Evolutionary conservation across 2,888 invertebrate species (phyloP).

Genomic region (Timandra comae): DNA sequence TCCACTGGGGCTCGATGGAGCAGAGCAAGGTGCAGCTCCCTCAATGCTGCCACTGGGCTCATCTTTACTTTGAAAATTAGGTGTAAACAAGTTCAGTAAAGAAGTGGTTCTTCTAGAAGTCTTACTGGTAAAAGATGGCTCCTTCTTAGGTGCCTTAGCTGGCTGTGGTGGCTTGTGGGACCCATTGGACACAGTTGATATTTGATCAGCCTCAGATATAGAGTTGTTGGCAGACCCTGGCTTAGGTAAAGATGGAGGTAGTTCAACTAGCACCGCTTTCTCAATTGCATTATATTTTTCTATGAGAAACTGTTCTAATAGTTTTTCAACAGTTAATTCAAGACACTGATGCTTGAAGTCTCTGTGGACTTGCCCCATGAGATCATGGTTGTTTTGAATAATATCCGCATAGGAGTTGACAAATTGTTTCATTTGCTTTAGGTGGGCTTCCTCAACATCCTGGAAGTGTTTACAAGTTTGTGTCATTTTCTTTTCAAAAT

Average conservation of each 20-base stretch:
- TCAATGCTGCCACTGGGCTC: conserved; percentile 77
- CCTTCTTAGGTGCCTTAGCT: conserved; percentile 79
- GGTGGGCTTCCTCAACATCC: conserved; percentile 94
- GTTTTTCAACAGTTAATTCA: conserved; percentile 93
- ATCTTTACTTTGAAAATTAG: conserved; percentile 94
- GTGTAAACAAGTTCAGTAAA: conserved; percentile 96
- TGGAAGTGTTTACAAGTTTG: conserved; percentile 95
- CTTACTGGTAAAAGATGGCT: conserved; percentile 80
- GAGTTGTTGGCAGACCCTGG: conserved; percentile 70
- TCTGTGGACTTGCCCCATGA: conserved; percentile 94
- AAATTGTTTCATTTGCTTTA: conserved; percentile 97
- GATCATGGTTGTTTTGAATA: conserved; percentile 91
- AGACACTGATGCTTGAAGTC: conserved; percentile 95
- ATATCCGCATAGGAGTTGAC: conserved; percentile 91
- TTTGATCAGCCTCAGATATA: conserved; percentile 71
- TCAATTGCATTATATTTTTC: conserved; percentile 95
- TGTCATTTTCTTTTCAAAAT: conserved; percentile 97
- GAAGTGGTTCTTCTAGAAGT: conserved; percentile 95
- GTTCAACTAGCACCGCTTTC: conserved; percentile 86
- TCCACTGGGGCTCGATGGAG: conserved; percentile 84
- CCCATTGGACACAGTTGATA: conserved; percentile 67
- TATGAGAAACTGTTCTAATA: conserved; percentile 93
- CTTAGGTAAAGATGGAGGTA: conserved; percentile 62
- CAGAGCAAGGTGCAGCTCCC: conserved; percentile 81
- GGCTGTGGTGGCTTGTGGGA: conserved; percentile 63